phyloP scores from a whole-genome alignment of 1,140 invertebrate genomes.

The Drosophila gunungcola region DNA sequence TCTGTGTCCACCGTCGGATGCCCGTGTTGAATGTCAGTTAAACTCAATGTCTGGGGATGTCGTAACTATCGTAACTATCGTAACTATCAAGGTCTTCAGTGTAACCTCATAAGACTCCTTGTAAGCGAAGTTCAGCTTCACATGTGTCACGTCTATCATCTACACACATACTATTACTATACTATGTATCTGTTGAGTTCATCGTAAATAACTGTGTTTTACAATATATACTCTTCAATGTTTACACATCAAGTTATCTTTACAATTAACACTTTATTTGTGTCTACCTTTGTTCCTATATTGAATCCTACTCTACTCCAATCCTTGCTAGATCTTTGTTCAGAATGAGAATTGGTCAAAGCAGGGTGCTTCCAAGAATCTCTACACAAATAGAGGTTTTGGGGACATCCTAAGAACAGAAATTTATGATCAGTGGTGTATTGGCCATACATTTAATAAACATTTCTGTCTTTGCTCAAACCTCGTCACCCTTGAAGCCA shows the following conservation, averaged over 20 bases:
- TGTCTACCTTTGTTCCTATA: conserved; percentile 31
- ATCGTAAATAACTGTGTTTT: conserved; percentile 48
- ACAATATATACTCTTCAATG: conserved; percentile 27
- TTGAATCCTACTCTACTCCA: conserved; percentile 27
- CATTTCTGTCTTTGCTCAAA: neutral
- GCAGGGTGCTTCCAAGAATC: neutral
- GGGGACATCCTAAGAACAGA: neutral
- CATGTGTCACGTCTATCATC: conserved; percentile 25
- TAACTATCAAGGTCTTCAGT: conserved; percentile 13
- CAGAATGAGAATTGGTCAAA: conserved; percentile 9
- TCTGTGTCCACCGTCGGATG: conserved; percentile 13
- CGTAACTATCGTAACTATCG: conserved; percentile 25
- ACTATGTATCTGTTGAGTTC: conserved; percentile 21
- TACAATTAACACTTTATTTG: conserved; percentile 27
- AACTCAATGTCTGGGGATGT: conserved; percentile 33
- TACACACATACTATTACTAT: conserved; percentile 3
- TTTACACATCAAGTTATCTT: conserved; percentile 24
- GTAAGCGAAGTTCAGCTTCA: conserved; percentile 27
- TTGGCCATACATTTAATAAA: neutral
- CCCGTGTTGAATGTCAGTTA: conserved; percentile 32
- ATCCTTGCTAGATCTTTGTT: conserved; percentile 30
- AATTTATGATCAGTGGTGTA: neutral
- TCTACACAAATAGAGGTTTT: conserved; percentile 1
- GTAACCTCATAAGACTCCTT: conserved; percentile 15
- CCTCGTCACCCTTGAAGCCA: conserved; percentile 21